Conservation (phyloP, 2,888 invertebrate species). For the Sericinus montela region DNA sequence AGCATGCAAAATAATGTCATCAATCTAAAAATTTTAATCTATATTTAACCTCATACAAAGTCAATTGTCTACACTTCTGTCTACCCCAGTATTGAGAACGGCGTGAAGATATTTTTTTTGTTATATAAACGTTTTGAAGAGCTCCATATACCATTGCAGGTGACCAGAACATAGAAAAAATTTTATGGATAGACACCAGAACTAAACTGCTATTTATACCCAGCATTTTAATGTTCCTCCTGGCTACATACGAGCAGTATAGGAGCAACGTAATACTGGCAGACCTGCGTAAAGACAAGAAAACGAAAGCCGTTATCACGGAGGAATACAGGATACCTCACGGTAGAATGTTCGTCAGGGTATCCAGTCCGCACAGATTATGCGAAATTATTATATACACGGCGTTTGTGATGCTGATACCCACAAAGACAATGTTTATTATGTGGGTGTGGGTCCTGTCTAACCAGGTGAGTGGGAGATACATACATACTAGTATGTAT, state of each 20-base stretch:
- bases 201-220: conserved; percentile 50
- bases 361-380: conserved; percentile 91
- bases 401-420: conserved; percentile 80
- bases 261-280: conserved; percentile 85
- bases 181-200: conserved; percentile 43
- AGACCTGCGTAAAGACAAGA: conserved; percentile 85
- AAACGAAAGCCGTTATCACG: conserved; percentile 82
- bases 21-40: too few species aligned
- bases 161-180: conserved; percentile 28
- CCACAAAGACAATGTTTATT: conserved; percentile 82
- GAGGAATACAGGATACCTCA: conserved; percentile 85
- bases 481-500: too few species aligned
- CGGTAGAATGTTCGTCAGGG: conserved; percentile 86
- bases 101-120: too few species aligned
- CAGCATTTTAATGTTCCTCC: conserved; percentile 80
- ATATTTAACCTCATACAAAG: too few species aligned
- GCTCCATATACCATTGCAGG: conserved; percentile 43
- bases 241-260: conserved; percentile 87
- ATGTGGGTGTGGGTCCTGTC: conserved; percentile 85
- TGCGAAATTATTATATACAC: conserved; percentile 87
- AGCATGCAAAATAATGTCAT: too few species aligned
- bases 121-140: too few species aligned
- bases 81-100: too few species aligned
- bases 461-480: conserved; percentile 88
- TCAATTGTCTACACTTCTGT: too few species aligned